Evolutionary conservation across 2,888 invertebrate genomes (phyloP).

Genomic region (Rotaria magnacalcarata): DNA sequence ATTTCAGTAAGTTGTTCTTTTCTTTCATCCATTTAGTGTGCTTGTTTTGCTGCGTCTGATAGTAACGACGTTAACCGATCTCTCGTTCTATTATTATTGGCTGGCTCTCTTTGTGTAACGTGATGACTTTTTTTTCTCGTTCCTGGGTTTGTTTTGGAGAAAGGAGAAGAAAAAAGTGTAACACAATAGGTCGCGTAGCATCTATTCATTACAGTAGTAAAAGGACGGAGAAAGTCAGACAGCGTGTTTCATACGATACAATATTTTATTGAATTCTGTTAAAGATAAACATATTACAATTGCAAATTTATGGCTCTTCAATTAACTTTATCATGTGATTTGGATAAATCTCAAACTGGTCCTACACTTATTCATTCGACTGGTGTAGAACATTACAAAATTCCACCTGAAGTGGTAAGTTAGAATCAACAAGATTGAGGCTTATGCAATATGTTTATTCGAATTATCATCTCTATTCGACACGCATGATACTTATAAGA

Average conservation of each 20-base stretch:
- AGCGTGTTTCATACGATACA: background rate
- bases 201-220: background rate
- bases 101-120: background rate
- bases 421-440: background rate
- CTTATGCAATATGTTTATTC: no score
- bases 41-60: background rate
- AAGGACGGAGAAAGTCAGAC: background rate
- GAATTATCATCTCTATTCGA: no score
- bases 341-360: background rate
- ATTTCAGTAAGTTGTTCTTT: background rate
- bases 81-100: background rate
- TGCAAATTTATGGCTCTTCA: background rate
- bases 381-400: background rate
- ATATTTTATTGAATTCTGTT: background rate
- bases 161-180: background rate
- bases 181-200: background rate
- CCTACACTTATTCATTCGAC: conserved; percentile 8
- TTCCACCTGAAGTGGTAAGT: conserved; percentile 4
- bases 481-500: no score
- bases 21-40: background rate
- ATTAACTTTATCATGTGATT: conserved; percentile 4
- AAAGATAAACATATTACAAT: background rate
- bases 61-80: background rate
- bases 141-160: background rate
- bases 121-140: background rate